Base-by-base conservation (phyloP, 2,888 invertebrate genomes). In the Brenthis hecate region DNA sequence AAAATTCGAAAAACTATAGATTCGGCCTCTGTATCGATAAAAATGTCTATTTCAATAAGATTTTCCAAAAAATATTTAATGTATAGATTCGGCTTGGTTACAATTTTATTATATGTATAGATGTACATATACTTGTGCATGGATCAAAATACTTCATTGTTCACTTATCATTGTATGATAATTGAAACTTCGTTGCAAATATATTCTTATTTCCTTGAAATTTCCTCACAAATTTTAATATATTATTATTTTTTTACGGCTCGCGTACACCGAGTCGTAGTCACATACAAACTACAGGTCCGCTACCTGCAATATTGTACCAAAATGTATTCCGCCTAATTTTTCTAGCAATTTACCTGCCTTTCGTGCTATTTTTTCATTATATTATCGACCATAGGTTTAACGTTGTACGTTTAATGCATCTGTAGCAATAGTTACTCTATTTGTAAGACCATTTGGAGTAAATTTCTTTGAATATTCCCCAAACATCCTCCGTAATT, bases 401-500 rank as follows among this genome's bases (percentile, higher is more conserved):
- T 64, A 70, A 68, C 68, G 51, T 57, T 56, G 63, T 14, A 54
- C 57, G 55, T 63, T 58, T 51, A 63, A 66, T 65, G 56, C 51
- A 58, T 16, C 11, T 13, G 3, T 11, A 32, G 23, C 55, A 32
- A 68, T 32, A 66, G 43, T 13, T n/a, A 14, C 36, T 50, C 56
- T 64, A 65, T 57, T 47, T 16, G 1, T 5, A 19, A 13, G 8
- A 47, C 6, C 0, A 36, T 63, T 68, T 32, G 62, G 60, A 19
- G n/a, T 58, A 68, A 11, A 63, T 23, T 72, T 16, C 50, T 36
- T 16, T 72, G 67, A 51, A 36, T 23, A 19, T 32, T 58, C 66
- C 58, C 13, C 13, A 16, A 57, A 50, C 32, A 19, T 50, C 54
- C 57, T 50, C 61, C 55, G 68, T 72, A 72, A 72, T 70, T 72